Percentiles rank a stretch among this genome's conserved stretches.
These are phyloP conservation scores for Sula dactylatra DNA, from an alignment of 2,113 vertebrate species.

Conservation along the genomic window DNA sequence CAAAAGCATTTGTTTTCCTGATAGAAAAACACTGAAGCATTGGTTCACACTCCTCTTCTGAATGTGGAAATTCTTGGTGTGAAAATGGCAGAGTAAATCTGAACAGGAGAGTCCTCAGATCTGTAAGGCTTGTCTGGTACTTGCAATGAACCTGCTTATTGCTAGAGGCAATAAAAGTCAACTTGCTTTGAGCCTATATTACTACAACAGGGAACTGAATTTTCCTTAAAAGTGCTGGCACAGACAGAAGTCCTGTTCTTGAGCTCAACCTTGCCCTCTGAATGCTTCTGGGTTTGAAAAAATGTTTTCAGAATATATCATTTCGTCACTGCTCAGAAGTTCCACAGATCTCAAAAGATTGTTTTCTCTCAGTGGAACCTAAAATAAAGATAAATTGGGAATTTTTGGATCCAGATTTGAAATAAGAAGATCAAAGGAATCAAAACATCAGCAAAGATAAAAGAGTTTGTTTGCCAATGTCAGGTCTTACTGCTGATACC, in stretches of 20 bases:
- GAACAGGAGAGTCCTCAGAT: not conserved
- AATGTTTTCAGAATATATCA: not conserved
- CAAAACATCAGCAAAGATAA: conserved; percentile 9
- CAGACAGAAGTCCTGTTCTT: not conserved
- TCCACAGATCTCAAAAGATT: not conserved
- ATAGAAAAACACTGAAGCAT: not conserved
- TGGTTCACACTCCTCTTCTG: not conserved
- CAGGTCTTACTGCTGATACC: not conserved
- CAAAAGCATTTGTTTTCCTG: not conserved
- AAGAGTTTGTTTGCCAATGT: not conserved
- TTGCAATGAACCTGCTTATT: not conserved
- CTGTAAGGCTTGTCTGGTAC: not conserved
- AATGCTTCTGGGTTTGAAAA: not conserved
- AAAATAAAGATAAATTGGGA: conserved; percentile 18
- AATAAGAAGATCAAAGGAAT: conserved; percentile 36
- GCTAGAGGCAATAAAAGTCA: not conserved
- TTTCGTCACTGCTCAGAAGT: not conserved
- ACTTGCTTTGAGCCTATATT: not conserved
- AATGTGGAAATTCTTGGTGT: not conserved
- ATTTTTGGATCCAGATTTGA: conserved; percentile 23
- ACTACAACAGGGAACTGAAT: not conserved
- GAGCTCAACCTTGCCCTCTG: not conserved
- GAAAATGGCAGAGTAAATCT: not conserved
- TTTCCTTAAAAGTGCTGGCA: not conserved
- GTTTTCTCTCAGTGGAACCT: not conserved